Percentiles rank a stretch among this genome's conserved stretches.
Evolutionary conservation across 2,113 vertebrate genomes (phyloP).

Genomic region (Rhizomys pruinosus): DNA sequence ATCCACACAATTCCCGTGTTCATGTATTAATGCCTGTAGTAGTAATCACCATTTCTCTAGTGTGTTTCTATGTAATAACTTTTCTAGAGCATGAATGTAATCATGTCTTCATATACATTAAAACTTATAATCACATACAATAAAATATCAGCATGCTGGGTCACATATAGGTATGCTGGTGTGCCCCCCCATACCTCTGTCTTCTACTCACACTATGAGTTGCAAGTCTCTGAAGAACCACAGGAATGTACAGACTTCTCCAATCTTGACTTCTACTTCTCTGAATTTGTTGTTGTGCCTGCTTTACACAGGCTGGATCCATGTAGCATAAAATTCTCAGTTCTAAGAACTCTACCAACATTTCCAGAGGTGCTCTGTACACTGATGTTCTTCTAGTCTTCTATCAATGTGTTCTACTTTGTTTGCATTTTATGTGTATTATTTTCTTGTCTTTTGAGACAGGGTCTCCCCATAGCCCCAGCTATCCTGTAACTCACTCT

Average conservation of each 20-base stretch:
- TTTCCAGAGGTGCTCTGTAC: not conserved
- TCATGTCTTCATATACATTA: not conserved
- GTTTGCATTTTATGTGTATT: no score
- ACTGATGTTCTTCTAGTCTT: not conserved
- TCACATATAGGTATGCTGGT: no score
- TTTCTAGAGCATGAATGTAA: not conserved
- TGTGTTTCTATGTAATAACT: not conserved
- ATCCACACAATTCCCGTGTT: not conserved
- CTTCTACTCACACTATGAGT: rapidly evolving
- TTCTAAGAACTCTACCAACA: not conserved
- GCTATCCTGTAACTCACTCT: no score
- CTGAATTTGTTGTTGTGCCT: not conserved
- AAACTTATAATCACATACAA: not conserved
- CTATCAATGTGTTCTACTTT: not conserved
- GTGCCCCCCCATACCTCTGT: no score
- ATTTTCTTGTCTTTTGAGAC: no score
- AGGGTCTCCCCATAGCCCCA: no score
- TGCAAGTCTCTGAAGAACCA: no score
- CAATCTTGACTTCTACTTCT: not conserved
- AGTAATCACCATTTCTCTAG: not conserved
- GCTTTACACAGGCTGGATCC: not conserved
- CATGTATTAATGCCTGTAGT: not conserved
- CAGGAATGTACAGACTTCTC: not conserved
- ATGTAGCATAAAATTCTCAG: not conserved
- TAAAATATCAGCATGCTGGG: not conserved